phyloP scores from a whole-genome alignment of 2,113 vertebrate genomes.

The Peromyscus californicus region DNA sequence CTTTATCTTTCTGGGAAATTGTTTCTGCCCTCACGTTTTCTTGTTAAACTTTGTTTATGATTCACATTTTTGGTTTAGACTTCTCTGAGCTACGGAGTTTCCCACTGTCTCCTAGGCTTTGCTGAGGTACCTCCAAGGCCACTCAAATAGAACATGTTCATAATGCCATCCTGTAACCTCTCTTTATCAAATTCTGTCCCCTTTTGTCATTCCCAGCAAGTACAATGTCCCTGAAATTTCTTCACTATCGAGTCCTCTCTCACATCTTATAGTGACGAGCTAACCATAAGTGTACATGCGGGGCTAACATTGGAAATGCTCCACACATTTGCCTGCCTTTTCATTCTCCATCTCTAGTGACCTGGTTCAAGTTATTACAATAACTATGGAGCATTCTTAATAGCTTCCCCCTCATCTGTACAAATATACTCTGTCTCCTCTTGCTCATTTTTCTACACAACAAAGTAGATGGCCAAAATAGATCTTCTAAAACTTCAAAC shows the following conservation, averaged over 20 bases:
- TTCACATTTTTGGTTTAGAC: not conserved
- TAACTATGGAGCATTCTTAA: not conserved
- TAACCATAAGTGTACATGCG: not conserved
- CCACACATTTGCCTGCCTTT: not conserved
- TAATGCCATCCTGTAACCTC: not conserved
- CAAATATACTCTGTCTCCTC: not conserved
- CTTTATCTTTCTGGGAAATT: not conserved
- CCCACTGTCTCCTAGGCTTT: not conserved
- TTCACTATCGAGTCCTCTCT: not conserved
- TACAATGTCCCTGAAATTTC: not conserved
- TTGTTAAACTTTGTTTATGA: not conserved
- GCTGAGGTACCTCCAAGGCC: not conserved
- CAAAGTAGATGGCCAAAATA: not conserved
- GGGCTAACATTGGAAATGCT: not conserved
- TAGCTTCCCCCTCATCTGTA: not conserved
- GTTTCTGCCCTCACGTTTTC: not conserved
- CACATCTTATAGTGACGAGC: not conserved
- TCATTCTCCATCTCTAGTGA: not conserved
- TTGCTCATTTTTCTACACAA: not conserved
- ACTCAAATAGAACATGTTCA: not conserved
- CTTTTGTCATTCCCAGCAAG: not conserved
- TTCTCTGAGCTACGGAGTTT: not conserved
- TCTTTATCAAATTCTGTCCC: not conserved
- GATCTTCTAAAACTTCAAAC: slow-evolving; percentile 2
- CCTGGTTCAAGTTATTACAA: not conserved